A percentile compares a stretch with the other conserved stretches of the same genome.
These are phyloP conservation scores for Ephydatia muelleri DNA, from an alignment of 37 sponge, comb jelly and placozoan species.

Conservation along the genomic window DNA sequence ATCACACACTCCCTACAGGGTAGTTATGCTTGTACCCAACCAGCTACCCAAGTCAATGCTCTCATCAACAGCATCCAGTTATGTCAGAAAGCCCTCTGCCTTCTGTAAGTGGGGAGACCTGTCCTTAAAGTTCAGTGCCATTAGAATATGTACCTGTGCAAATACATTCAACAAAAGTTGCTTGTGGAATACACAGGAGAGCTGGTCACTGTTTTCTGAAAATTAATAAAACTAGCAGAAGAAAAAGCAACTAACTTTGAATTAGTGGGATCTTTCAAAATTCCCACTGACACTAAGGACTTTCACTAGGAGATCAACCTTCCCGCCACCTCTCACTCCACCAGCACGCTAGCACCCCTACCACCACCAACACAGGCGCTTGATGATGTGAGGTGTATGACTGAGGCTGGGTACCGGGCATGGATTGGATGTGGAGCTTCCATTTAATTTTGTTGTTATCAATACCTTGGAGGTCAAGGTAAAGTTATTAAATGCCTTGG, in stretches of 20 bases:
- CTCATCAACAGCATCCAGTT: constrained; percentile 39
- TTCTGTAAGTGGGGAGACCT: constrained; percentile 16
- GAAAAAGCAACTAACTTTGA: background rate
- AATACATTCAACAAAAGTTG: constrained; percentile 1
- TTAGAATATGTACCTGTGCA: background rate
- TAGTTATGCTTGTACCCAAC: constrained; percentile 46
- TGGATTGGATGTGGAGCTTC: constrained; percentile 63
- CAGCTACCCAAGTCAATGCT: constrained; percentile 45
- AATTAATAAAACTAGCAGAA: constrained; percentile 26
- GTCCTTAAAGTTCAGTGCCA: background rate
- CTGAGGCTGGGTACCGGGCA: constrained; percentile 23
- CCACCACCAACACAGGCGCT: constrained; percentile 10
- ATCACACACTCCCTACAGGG: background rate
- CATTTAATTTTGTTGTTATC: constrained; percentile 34
- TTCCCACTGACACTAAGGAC: background rate
- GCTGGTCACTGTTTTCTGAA: constrained; percentile 39
- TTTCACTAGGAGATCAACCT: constrained; percentile 38
- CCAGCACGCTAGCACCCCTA: background rate
- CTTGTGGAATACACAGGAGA: constrained; percentile 20
- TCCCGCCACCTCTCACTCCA: background rate
- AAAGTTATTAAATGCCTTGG: too few species aligned
- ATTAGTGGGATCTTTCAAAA: background rate
- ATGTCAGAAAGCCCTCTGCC: constrained; percentile 24
- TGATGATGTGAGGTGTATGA: constrained; percentile 41
- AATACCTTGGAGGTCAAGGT: constrained; percentile 42